Conservation (phyloP, 2,888 invertebrate species). For the Eristalis arbustorum region DNA sequence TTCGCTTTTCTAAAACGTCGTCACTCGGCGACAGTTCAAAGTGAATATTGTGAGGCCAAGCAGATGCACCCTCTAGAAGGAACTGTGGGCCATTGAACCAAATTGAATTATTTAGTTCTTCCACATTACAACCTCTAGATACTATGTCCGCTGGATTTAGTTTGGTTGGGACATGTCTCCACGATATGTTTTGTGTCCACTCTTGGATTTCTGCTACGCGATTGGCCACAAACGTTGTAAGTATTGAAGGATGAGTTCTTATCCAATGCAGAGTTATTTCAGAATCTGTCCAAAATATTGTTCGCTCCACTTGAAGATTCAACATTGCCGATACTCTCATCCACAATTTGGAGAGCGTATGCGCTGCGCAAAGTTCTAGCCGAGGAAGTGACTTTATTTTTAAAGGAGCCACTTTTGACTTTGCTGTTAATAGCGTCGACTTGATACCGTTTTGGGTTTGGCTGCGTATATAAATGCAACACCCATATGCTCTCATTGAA, state of each 20-base stretch:
- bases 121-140: too few species aligned
- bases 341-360: slow-evolving; percentile 38
- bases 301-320: slow-evolving; percentile 25
- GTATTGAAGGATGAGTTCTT: slow-evolving; percentile 23
- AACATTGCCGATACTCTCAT: slow-evolving; percentile 18
- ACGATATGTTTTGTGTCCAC: too few species aligned
- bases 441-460: neutral
- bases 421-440: neutral
- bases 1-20: too few species aligned
- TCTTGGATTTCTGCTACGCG: slow-evolving; percentile 49
- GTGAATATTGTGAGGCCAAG: too few species aligned
- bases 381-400: slow-evolving; percentile 31
- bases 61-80: too few species aligned
- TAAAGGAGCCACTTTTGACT: too few species aligned
- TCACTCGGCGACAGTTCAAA: too few species aligned
- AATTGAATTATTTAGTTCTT: too few species aligned
- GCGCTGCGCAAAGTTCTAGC: slow-evolving; percentile 54
- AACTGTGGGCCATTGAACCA: too few species aligned
- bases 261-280: slow-evolving; percentile 47
- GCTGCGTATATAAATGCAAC: slow-evolving; percentile 2
- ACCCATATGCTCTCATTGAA: slow-evolving; percentile 5
- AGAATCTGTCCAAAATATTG: slow-evolving; percentile 35
- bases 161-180: too few species aligned
- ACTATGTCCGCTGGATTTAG: too few species aligned
- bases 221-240: slow-evolving; percentile 39